Conservation (phyloP, 2,888 invertebrate genomes). For the Palloptera scutellata region DNA sequence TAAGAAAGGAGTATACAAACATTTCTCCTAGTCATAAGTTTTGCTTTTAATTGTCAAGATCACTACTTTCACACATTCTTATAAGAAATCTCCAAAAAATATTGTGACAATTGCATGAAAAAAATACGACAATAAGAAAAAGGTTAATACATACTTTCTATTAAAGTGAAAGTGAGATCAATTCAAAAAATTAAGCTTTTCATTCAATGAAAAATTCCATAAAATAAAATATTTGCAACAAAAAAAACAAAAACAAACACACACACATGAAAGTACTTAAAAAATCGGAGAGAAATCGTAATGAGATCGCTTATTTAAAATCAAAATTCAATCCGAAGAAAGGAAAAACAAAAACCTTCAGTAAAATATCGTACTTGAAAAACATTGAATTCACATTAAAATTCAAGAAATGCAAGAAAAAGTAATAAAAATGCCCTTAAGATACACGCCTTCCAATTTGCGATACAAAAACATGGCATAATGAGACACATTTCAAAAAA, state of each 20-base stretch:
- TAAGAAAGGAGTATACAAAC: no score
- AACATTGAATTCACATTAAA: constrained; percentile 25
- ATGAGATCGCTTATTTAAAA: constrained; percentile 48
- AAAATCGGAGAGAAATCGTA: constrained; percentile 27
- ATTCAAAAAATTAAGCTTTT: not conserved
- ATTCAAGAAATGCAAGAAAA: constrained; percentile 20
- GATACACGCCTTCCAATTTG: not conserved
- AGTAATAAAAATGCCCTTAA: constrained; percentile 4
- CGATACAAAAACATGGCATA: not conserved
- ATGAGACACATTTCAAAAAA: not conserved
- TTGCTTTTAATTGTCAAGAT: not conserved
- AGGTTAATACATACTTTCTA: not conserved
- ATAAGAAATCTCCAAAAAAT: not conserved
- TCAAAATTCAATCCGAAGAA: constrained; percentile 24
- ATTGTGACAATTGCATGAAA: no score
- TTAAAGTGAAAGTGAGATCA: not conserved
- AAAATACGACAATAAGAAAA: not conserved
- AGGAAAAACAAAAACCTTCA: no score
- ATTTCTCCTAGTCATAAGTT: not conserved
- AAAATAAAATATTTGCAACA: constrained; percentile 2
- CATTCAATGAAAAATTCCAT: not conserved
- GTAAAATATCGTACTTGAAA: not conserved
- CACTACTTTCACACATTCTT: not conserved
- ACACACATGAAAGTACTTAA: constrained; percentile 18
- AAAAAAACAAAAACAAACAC: not conserved